Evolutionary conservation across 2,888 invertebrate genomes (phyloP), one percentile per base, ranked within the genome.

Genomic region (Lycaena phlaeas): DNA sequence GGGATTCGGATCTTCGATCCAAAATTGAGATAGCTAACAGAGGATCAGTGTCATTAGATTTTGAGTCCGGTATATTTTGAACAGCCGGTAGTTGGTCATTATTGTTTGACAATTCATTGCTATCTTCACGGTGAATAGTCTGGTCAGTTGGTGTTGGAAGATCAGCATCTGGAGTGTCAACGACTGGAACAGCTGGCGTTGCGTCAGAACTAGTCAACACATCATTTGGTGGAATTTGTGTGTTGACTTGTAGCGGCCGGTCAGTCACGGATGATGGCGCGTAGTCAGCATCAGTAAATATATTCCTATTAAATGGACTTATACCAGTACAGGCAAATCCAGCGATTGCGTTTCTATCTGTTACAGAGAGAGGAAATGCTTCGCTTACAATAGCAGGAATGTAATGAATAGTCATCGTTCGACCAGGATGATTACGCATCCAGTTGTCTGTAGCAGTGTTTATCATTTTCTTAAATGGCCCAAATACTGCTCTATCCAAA

Each of bases 401-500:
- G 30, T 48, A 36, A 38, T 45, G 39, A 26, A 45, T 43, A 22
- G 34, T 31, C 31, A 31, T 31, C n/a, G 15, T 14, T 31, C 10
- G 14, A 12, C 31, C 31, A 15, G 31, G 31, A 15, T 31, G 31
- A 31, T 15, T 31, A 4, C 31, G 31, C 31, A 31, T 31, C 31
- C 17, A 31, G 14, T 14, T 14, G 14, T 9, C 14, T 9, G 14
- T 14, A 14, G 31, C 31, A 10, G 14, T 31, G 15, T 15, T 31
- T 14, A 31, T 31, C 14, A 14, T 14, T 31, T 31, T 31, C 14
- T 31, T 31, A 14, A 31, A 31, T 7, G 31, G 31, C 14, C 34
- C 47, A 44, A 42, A 44, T 27, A 46, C 44, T 37, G 40, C 38
- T 39, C 44, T 38, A 43, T 46, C 44, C 6, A 46, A 14, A 6